Evolutionary conservation across 1,140 invertebrate species (phyloP), one percentile per base, ranked within the genome.

Genomic region (Schlechtendalia chinensis): DNA sequence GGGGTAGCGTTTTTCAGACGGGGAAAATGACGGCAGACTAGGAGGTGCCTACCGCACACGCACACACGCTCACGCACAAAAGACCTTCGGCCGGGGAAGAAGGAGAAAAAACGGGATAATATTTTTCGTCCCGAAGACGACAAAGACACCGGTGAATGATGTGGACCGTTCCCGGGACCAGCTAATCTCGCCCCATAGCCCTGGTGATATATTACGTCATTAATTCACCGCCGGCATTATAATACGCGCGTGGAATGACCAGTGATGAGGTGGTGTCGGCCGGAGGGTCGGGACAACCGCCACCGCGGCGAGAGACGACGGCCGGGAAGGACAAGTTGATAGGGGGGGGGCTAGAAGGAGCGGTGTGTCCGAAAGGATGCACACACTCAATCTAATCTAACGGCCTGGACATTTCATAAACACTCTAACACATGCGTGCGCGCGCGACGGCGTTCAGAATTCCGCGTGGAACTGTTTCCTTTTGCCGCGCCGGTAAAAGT

Each of bases 351-450:
- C 5, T 50, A 11, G 39, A 32, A 24, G 16, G 71, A 17, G 10
- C 29, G 24, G 47, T n/a, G 71, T 56, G 71, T 74, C 71, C 71
- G 19, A 74, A 74, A 74, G 53, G 71, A 74, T 74, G 71, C 71
- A 29, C 71, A 74, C 50, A 74, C 71, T 74, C 71, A 74, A 74
- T 74, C 71, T 74, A 74, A 74, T 74, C 71, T 74, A 74, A 74
- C 32, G 71, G 71, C 53, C 71, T 19, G 71, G 71, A 56, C 71
- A 56, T 74, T 74, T 74, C 69, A 72, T 54, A 32, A 47, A 71
- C 45, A 72, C 69, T 4, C 24, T 12, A 24, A 29, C 63, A n/a
- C 19, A 22, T 14, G 5, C 32, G 4, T 19, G 3, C 19, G 19
- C 10, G 10, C 61, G 17, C 29, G 29, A 8, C 1, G 8, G 16